These are phyloP conservation scores for Platysteira castanea DNA, from an alignment of 2,113 vertebrate species.

Conservation along the genomic window DNA sequence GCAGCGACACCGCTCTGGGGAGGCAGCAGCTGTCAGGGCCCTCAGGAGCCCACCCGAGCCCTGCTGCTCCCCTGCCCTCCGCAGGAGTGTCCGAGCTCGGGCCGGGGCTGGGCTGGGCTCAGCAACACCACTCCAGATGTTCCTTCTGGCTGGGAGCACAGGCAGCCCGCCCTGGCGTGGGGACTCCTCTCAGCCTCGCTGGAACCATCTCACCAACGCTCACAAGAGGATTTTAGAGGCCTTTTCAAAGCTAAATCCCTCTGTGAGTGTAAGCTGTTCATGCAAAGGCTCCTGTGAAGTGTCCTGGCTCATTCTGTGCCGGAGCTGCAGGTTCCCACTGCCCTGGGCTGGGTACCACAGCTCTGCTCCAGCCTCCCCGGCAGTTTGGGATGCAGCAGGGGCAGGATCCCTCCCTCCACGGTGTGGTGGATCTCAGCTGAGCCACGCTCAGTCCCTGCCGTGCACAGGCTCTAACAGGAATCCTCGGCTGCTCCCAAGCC, in stretches of 20 bases:
- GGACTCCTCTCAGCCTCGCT: not conserved
- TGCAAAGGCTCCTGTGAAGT: not conserved
- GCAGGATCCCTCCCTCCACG: not conserved
- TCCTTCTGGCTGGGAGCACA: not conserved
- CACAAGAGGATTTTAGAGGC: not conserved
- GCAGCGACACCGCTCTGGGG: not conserved
- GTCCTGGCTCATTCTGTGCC: not conserved
- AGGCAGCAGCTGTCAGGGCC: not conserved
- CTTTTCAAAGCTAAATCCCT: not conserved
- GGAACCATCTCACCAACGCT: not conserved
- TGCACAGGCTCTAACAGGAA: not conserved
- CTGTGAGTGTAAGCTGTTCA: too few species aligned
- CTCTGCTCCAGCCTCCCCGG: not conserved
- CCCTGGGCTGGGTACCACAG: not conserved
- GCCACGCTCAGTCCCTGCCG: not conserved
- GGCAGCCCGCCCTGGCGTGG: not conserved
- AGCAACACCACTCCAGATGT: not conserved
- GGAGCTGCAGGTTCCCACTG: not conserved
- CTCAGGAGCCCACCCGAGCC: not conserved
- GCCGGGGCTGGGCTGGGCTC: too few species aligned
- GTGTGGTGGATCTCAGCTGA: not conserved
- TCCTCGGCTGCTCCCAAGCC: not conserved
- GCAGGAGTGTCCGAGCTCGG: too few species aligned
- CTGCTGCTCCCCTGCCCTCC: not conserved
- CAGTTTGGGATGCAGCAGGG: not conserved